Evolutionary conservation across 2,113 vertebrate species (phyloP).

Genomic region (Agapornis roseicollis): DNA sequence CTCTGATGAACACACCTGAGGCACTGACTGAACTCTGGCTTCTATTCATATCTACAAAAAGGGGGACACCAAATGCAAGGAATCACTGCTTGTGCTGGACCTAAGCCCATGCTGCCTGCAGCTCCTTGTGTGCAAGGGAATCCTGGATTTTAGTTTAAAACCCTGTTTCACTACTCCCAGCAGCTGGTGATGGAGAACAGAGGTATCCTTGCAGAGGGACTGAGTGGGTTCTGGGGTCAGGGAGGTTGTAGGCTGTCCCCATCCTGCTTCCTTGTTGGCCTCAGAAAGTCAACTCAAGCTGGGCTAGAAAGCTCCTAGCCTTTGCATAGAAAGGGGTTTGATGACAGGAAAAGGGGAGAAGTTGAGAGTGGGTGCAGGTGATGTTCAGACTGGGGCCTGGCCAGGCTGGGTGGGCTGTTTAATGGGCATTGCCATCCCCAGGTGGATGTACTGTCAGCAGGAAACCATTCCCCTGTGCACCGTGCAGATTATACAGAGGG

Average conservation of each 20-base stretch:
- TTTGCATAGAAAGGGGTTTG: not conserved
- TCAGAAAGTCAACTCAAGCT: not conserved
- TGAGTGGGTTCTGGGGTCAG: not conserved
- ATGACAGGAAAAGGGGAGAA: not conserved
- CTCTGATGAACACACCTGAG: not conserved
- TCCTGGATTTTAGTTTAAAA: not conserved
- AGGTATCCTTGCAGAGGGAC: not conserved
- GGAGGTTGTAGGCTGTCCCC: not conserved
- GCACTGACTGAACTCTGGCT: not conserved
- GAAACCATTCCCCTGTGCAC: not conserved
- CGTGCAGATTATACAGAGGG: not conserved
- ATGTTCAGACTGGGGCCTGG: not conserved
- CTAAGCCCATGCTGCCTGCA: rapidly evolving
- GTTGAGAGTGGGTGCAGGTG: not conserved
- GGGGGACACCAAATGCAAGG: not conserved
- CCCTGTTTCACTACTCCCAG: not conserved
- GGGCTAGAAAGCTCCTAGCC: not conserved
- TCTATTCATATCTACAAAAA: not conserved
- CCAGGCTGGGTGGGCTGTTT: not conserved
- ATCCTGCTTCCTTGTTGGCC: not conserved
- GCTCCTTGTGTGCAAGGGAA: not conserved
- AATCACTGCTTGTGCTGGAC: rapidly evolving
- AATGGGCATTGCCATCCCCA: not conserved
- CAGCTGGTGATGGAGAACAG: not conserved
- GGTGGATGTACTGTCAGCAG: not conserved